Percentiles rank a stretch among this genome's conserved stretches.
These are phyloP conservation scores for Glareola pratincola DNA, from an alignment of 2,113 vertebrate genomes.

Conservation along the genomic window DNA sequence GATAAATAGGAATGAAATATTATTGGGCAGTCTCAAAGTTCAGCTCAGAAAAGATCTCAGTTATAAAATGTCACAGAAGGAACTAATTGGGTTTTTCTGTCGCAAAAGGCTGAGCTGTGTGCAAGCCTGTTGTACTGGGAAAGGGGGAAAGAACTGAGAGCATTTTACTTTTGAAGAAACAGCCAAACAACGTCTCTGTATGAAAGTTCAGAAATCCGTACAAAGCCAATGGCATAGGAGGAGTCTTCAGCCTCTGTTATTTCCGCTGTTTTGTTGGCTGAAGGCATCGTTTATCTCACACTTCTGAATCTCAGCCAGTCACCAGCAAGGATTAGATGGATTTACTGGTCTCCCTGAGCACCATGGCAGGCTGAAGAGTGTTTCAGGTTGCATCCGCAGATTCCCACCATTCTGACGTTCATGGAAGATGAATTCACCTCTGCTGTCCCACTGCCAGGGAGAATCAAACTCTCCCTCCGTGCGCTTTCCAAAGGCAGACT, in stretches of 20 bases:
- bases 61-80: background rate
- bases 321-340: background rate
- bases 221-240: background rate
- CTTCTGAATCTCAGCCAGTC: background rate
- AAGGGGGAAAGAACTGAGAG: background rate
- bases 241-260: background rate
- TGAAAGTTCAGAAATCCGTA: background rate
- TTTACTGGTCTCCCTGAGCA: background rate
- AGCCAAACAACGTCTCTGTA: background rate
- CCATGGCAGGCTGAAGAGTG: background rate
- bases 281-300: background rate
- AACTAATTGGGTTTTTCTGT: background rate
- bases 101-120: background rate
- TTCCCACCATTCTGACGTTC: fast-evolving
- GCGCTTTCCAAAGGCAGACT: background rate
- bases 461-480: background rate
- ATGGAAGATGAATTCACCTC: background rate
- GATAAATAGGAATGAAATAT: constrained; percentile 29
- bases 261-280: background rate
- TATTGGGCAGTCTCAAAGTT: background rate
- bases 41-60: constrained; percentile 1
- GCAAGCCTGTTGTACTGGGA: background rate
- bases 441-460: background rate
- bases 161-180: background rate
- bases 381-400: background rate